Evolutionary conservation across 2,888 invertebrate species (phyloP), one percentile per base, ranked within the genome.

Genomic region (Rosalia funebris): DNA sequence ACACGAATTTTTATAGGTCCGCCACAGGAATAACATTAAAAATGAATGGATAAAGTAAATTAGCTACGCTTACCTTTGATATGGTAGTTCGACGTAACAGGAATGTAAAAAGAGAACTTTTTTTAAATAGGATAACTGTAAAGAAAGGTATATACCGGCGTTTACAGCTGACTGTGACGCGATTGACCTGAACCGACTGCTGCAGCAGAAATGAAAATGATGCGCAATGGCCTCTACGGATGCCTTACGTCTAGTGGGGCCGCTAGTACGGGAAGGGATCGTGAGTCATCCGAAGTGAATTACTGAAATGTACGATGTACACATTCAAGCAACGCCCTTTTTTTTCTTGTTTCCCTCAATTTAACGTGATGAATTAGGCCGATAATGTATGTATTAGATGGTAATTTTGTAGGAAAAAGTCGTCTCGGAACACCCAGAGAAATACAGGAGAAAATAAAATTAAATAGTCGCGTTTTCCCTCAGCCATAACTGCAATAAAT

Each of bases 261-360:
- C 52, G 57, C 59, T 48, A 32, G 36, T 47, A 48, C 34, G 56
- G 62, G 57, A 52, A 48, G 17, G 53, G 58, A 50, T 17, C 58
- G 56, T 66, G 66, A 66, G 55, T 66, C 66, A 66, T 63, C 53
- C 20, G 20, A 57, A 41, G 52, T 48, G n/a, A 32, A 37, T 34
- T 14, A 53, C 46, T 46, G 32, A 53, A 62, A 65, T 57, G 12
- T 36, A 37, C 25, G 25, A 25, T 25, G 25, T 25, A 25, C 25
- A 25, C 7, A 25, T 25, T 25, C 25, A n/a, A 10, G 44, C 44
- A 17, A 44, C 44, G 44, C 44, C 44, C 44, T 44, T 17, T 44
- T 44, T 44, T 17, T 41, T 41, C 17, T 41, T 17, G 7, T 14
- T 37, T 37, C 15, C 37, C 9, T 32, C 11, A 3, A 7, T 32